Evolutionary conservation across 2,113 vertebrate genomes (phyloP), one percentile per base, ranked within the genome.

Genomic region (Paralichthys olivaceus): DNA sequence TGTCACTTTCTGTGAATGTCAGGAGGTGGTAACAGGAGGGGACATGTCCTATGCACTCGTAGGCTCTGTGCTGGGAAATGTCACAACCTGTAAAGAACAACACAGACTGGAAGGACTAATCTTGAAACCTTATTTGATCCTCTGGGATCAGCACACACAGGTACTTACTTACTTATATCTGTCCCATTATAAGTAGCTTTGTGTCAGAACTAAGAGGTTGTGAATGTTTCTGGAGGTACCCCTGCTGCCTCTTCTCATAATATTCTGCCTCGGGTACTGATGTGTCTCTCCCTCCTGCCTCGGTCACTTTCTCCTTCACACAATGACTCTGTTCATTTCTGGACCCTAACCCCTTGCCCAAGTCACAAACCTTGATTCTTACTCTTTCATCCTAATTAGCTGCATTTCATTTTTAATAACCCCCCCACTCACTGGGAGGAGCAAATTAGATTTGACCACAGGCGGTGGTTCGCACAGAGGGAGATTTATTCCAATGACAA

Each of bases 371-470:
- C 58, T 72, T 37, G 63, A 78, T 64, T 83, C 54, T 28, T 28
- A 84, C 75, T 82, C 43, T 65, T 83, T 69, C 65, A 69, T 12
- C 59, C 60, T 91, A 90, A 92, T 91, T 87, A 89, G 77, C 64
- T 23, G 34, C 22, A 37, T 82, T 85, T 90, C 29, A 81, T 69
- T 91, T 92, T 88, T 90, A 87, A 90, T 84, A 84, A 79, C 63
- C 69, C 69, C 75, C 40, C 55, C 4, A 47, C 69, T 60, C 77
- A 54, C 67, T 68, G 28, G 7, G 67, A 83, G 60, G 69, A 34
- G 69, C 62, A 69, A 86, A 87, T 86, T 79, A 77, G 68, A 84
- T 84, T 57, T 47, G 65, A 72, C 64, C 77, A 76, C 57, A 75
- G 87, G 83, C 26, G 1, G 67, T 29, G 69, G 69, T 76, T 72